These are phyloP conservation scores for Petrocephalus schoutedeni DNA, from an alignment of 2,797 vertebrate genomes.

Conservation along the genomic window DNA sequence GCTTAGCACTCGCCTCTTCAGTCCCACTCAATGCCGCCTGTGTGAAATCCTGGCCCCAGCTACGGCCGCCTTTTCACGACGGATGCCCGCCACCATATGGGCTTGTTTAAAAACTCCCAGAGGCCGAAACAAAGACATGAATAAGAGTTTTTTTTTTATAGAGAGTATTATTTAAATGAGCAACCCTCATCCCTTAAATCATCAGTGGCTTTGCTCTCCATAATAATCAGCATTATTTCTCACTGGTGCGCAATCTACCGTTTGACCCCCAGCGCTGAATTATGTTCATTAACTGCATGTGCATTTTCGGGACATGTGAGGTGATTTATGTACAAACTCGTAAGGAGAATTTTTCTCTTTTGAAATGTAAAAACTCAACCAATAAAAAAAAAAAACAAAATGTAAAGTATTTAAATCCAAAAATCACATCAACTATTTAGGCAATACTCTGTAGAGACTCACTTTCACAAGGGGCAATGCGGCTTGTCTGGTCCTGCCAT, in stretches of 20 bases:
- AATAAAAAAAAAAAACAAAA: neutral
- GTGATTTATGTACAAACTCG: neutral
- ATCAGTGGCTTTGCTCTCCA: constrained; percentile 61
- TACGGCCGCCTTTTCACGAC: constrained; percentile 59
- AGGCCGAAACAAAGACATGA: constrained; percentile 68
- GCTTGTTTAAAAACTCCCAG: constrained; percentile 53
- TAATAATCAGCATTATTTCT: constrained; percentile 52
- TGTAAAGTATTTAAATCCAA: neutral
- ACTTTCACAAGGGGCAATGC: constrained; percentile 61
- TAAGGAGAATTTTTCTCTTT: neutral
- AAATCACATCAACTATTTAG: neutral
- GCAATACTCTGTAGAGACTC: constrained; percentile 60
- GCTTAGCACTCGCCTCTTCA: constrained; percentile 81
- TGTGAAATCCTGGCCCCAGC: constrained; percentile 85
- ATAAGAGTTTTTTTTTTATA: constrained; percentile 78
- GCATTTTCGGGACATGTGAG: neutral
- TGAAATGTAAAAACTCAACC: neutral
- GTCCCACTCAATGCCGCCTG: constrained; percentile 74
- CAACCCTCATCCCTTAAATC: constrained; percentile 42
- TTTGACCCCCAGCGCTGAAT: constrained; percentile 24
- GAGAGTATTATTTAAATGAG: constrained; percentile 65
- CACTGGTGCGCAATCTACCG: constrained; percentile 18
- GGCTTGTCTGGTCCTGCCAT: constrained; percentile 63
- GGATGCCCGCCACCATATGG: constrained; percentile 56
- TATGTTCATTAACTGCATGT: neutral